These are phyloP conservation scores for Alca torda DNA, from an alignment of 2,797 vertebrate genomes.

Conservation along the genomic window DNA sequence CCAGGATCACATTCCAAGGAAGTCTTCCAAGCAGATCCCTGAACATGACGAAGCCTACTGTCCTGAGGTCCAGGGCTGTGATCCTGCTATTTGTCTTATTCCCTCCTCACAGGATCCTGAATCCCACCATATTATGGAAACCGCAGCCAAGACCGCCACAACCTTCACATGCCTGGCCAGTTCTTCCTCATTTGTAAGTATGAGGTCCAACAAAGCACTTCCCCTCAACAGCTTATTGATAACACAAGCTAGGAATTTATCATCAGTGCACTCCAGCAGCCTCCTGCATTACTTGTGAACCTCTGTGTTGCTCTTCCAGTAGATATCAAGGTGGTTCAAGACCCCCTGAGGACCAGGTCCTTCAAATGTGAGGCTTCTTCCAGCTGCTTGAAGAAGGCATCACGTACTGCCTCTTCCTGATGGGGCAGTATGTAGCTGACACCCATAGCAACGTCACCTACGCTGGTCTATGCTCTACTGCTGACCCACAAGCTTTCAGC, in stretches of 20 bases:
- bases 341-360: neutral
- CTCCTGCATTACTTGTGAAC: neutral
- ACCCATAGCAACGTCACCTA: neutral
- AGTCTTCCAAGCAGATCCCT: neutral
- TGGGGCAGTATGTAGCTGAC: neutral
- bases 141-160: neutral
- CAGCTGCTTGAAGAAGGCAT: neutral
- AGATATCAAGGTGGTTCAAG: neutral
- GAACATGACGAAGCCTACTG: neutral
- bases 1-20: neutral
- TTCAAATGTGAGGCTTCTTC: neutral
- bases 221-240: fast-evolving
- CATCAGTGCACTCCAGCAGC: neutral
- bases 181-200: neutral
- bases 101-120: neutral
- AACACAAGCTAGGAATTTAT: neutral
- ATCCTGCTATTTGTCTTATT: neutral
- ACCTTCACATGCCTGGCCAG: neutral
- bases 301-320: neutral
- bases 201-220: neutral
- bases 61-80: neutral
- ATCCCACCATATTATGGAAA: neutral
- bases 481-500: neutral
- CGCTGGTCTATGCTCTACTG: neutral
- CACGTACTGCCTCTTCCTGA: neutral